These are phyloP conservation scores for Megastigmus dorsalis DNA, from an alignment of 2,888 invertebrate species.

Conservation along the genomic window DNA sequence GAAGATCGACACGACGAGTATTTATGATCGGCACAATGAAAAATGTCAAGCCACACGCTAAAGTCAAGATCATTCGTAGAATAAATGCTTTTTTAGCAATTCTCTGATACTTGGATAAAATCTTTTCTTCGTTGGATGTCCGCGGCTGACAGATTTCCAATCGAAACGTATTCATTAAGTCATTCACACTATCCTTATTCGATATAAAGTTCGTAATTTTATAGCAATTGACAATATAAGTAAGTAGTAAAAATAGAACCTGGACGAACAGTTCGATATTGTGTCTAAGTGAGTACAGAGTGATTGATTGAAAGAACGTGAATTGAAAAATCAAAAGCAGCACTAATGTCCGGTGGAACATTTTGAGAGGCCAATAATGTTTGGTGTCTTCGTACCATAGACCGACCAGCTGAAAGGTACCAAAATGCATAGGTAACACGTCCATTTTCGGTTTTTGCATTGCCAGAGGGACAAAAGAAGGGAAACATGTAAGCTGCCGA, in stretches of 20 bases:
- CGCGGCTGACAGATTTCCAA: neutral
- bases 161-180: conserved; percentile 7
- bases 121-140: neutral
- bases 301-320: neutral
- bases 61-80: neutral
- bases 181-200: neutral
- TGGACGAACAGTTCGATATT: neutral
- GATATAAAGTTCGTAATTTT: conserved; percentile 25
- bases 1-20: neutral
- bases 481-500: too few species aligned
- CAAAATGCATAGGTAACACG: neutral
- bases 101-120: neutral
- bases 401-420: neutral
- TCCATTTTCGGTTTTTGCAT: too few species aligned
- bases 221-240: neutral
- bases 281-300: neutral
- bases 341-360: neutral
- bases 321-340: neutral
- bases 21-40: neutral
- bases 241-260: conserved; percentile 8
- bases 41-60: neutral
- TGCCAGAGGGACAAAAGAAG: too few species aligned
- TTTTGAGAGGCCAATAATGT: neutral
- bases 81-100: neutral
- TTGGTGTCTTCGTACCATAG: neutral